phyloP scores from a whole-genome alignment of 2,113 vertebrate genomes.

The Microcebus tavaratra region DNA sequence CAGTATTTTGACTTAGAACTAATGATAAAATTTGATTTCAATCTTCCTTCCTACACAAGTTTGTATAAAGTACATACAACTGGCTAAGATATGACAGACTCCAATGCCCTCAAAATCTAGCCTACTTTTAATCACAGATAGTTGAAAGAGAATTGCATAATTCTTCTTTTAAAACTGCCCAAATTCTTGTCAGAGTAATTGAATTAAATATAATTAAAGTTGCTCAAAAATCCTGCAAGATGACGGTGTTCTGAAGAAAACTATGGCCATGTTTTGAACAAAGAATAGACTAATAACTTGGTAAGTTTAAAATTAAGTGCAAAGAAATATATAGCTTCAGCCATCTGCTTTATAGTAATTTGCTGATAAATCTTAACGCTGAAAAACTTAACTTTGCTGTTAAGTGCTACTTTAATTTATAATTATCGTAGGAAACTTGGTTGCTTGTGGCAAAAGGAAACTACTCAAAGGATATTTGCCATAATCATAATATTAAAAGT shows the following conservation, averaged over 20 bases:
- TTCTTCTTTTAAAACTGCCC: conserved; percentile 28
- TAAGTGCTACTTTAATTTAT: not conserved
- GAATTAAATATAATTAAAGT: conserved; percentile 55
- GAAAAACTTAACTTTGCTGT: conserved; percentile 12
- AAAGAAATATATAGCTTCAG: not conserved
- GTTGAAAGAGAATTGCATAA: conserved; percentile 47
- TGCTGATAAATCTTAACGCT: not conserved
- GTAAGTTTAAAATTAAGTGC: conserved; percentile 39
- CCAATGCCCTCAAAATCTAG: not conserved
- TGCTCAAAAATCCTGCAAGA: conserved; percentile 47
- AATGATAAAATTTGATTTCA: conserved; percentile 36
- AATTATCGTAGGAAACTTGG: not conserved
- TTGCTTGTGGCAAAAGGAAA: conserved; percentile 29
- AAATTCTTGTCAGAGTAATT: conserved; percentile 43
- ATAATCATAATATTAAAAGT: not conserved
- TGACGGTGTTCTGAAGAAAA: conserved; percentile 27
- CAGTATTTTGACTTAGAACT: not conserved
- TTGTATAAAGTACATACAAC: not conserved
- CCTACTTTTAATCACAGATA: conserved; percentile 18
- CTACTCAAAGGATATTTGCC: not conserved
- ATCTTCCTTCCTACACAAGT: conserved; percentile 27
- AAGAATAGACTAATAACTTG: conserved; percentile 9
- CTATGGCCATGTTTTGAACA: not conserved
- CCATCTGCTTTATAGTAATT: not conserved
- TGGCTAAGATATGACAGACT: not conserved